These are phyloP conservation scores for Tryphoninae sp. DNA, from an alignment of 2,888 invertebrate genomes.

Conservation along the genomic window DNA sequence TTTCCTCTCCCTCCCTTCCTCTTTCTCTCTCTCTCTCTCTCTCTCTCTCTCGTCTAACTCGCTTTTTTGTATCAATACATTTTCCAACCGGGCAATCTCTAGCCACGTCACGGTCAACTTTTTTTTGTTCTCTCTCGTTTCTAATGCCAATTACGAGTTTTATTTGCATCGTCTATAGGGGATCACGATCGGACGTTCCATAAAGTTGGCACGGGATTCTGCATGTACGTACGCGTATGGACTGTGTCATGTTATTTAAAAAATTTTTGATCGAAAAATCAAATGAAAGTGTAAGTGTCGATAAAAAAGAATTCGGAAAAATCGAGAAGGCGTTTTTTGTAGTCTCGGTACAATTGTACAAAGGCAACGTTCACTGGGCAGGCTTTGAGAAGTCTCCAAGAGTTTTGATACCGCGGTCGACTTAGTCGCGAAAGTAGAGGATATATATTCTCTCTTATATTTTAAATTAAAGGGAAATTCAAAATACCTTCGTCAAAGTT, in stretches of 20 bases:
- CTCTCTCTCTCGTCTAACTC: conserved; percentile 12
- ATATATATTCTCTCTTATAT: conserved; percentile 70
- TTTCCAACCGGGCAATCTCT: conserved; percentile 36
- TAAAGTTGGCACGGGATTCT: too few species aligned
- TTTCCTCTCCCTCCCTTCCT: not conserved
- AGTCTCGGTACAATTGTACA: conserved; percentile 55
- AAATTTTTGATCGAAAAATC: too few species aligned
- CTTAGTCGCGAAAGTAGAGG: conserved; percentile 64
- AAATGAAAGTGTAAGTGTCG: too few species aligned
- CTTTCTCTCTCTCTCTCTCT: conserved; percentile 9
- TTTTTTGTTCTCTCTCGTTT: conserved; percentile 7
- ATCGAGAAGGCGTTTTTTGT: conserved; percentile 23
- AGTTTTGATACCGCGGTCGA: conserved; percentile 67
- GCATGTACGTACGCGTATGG: too few species aligned
- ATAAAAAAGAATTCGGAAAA: conserved; percentile 9
- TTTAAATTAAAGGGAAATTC: conserved; percentile 78
- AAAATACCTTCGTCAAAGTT: conserved; percentile 75
- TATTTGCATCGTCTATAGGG: conserved; percentile 3
- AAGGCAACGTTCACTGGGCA: conserved; percentile 60
- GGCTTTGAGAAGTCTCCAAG: conserved; percentile 70
- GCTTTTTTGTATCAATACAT: conserved; percentile 52
- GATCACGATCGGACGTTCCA: not conserved
- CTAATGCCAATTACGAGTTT: conserved; percentile 38
- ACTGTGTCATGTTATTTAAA: too few species aligned
- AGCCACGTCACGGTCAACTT: conserved; percentile 8